Evolutionary conservation across 1,140 invertebrate genomes (phyloP).

Genomic region (Drosophila triauraria): DNA sequence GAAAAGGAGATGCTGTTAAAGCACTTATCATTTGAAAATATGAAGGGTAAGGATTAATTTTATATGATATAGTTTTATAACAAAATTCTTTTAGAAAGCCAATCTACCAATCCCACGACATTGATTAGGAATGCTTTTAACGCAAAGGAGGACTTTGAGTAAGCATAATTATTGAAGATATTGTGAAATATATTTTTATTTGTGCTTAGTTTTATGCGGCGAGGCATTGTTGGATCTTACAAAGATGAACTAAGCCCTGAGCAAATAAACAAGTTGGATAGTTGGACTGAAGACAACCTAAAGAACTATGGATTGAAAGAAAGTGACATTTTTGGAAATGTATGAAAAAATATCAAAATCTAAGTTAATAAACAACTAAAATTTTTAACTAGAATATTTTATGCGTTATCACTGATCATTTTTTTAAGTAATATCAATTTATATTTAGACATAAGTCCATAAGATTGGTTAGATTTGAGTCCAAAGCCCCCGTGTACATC

Average conservation of each 20-base stretch:
- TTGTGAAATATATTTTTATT: neutral
- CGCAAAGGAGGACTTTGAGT: conserved; percentile 6
- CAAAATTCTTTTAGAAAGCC: neutral
- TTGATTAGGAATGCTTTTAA: neutral
- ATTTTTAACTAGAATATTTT: no score
- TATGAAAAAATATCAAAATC: neutral
- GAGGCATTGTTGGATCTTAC: conserved; percentile 26
- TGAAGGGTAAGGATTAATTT: conserved; percentile 20
- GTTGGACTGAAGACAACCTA: conserved; percentile 13
- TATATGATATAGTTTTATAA: neutral
- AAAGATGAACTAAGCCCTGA: conserved; percentile 22
- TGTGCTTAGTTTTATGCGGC: conserved; percentile 42
- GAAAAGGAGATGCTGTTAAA: conserved; percentile 19
- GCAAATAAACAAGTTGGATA: conserved; percentile 16
- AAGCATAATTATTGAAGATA: neutral
- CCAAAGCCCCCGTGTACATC: neutral
- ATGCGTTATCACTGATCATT: no score
- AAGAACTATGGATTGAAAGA: conserved; percentile 28
- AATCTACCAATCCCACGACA: conserved; percentile 4
- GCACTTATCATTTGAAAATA: conserved; percentile 40
- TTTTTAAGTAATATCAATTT: neutral
- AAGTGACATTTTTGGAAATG: conserved; percentile 21
- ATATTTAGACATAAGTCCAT: neutral
- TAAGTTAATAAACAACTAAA: no score
- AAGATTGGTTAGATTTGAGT: neutral